These are phyloP conservation scores for Tipula confusa DNA, from an alignment of 2,888 invertebrate genomes.

Conservation along the genomic window DNA sequence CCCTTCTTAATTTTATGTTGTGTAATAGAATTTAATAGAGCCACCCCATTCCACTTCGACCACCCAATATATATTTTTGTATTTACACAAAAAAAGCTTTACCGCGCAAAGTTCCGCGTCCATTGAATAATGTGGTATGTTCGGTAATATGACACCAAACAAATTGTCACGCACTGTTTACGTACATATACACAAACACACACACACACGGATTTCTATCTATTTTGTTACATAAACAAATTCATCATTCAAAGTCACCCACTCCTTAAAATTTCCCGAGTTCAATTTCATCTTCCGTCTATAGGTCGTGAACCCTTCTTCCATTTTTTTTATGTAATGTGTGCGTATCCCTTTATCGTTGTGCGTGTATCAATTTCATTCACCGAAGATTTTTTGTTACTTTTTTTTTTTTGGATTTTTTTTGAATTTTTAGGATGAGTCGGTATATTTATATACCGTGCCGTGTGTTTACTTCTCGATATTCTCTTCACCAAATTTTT, in stretches of 20 bases:
- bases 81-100: not conserved
- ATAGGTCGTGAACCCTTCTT: not conserved
- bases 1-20: conserved; percentile 12
- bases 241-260: conserved; percentile 10
- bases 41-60: not conserved
- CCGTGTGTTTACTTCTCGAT: not conserved
- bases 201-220: not conserved
- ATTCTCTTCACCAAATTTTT: not conserved
- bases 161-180: not conserved
- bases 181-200: too few relatives aligned
- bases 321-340: not conserved
- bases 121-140: not conserved
- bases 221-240: not conserved
- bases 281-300: conserved; percentile 9
- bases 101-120: not conserved
- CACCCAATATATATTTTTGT: not conserved
- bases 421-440: not conserved
- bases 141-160: not conserved
- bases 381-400: not conserved
- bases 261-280: not conserved
- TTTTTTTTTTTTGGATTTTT: not conserved
- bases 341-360: not conserved
- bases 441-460: not conserved
- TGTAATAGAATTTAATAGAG: conserved; percentile 12
- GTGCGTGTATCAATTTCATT: conserved; percentile 8